A percentile compares a stretch with the other conserved stretches of the same genome.
Evolutionary conservation across 1,140 invertebrate genomes (phyloP).

Genomic region (Cydia amplana): DNA sequence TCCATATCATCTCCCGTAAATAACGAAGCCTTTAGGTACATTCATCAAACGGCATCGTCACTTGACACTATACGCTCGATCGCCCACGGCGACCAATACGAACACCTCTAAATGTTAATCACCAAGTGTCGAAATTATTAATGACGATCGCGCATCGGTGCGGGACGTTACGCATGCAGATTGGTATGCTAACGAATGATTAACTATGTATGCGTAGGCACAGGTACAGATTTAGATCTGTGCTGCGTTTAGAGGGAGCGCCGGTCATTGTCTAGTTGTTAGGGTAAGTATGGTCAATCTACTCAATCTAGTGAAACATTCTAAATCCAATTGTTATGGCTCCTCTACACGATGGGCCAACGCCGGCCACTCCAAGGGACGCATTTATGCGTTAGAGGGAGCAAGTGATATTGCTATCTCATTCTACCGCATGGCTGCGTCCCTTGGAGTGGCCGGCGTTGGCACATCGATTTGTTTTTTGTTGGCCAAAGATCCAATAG

Average conservation of each 20-base stretch:
- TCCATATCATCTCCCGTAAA: not conserved
- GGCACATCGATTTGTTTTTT: no score
- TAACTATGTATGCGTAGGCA: constrained; percentile 65
- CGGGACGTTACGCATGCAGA: constrained; percentile 70
- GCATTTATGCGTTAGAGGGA: no score
- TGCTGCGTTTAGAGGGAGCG: constrained; percentile 38
- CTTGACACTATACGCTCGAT: constrained; percentile 36
- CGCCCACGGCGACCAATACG: constrained; percentile 39
- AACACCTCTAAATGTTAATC: constrained; percentile 72
- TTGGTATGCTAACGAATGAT: constrained; percentile 75
- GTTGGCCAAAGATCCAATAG: no score
- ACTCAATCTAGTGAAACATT: not conserved
- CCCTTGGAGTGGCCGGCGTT: no score
- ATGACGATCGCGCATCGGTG: constrained; percentile 63
- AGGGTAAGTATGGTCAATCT: not conserved
- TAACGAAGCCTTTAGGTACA: not conserved
- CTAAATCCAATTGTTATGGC: no score
- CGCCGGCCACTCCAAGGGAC: no score
- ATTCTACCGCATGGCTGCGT: no score
- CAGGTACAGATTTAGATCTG: constrained; percentile 49
- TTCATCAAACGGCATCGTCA: constrained; percentile 32
- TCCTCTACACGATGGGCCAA: no score
- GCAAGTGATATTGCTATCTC: no score
- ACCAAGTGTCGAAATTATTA: constrained; percentile 75
- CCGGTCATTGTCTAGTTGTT: not conserved